Conservation (phyloP, 2,888 invertebrate species). For the Eurois occulta region DNA sequence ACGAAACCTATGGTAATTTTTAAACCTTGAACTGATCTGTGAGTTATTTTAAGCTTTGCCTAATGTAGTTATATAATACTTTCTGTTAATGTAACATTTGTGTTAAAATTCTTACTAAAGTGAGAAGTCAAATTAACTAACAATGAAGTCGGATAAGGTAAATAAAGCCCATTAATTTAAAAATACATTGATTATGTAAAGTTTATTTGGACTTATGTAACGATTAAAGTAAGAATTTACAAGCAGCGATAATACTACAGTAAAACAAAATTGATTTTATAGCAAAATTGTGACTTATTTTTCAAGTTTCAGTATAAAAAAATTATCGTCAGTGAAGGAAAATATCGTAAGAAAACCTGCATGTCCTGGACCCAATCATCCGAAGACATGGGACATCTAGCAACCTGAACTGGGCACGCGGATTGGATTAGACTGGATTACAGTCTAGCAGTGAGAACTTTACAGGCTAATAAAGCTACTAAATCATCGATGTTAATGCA, state of each 20-base stretch:
- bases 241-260: neutral
- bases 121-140: constrained; percentile 31
- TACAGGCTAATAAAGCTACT: neutral
- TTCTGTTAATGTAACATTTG: constrained; percentile 17
- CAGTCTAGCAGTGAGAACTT: neutral
- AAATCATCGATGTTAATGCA: neutral
- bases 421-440: neutral
- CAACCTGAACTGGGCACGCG: neutral
- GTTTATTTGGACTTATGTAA: neutral
- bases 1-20: constrained; percentile 43
- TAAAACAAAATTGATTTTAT: neutral
- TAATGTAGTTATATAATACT: constrained; percentile 35
- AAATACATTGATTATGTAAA: constrained; percentile 25
- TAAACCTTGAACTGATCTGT: constrained; percentile 37
- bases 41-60: constrained; percentile 15
- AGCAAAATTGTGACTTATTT: neutral
- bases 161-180: constrained; percentile 12
- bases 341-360: neutral
- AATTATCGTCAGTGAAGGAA: neutral
- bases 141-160: neutral
- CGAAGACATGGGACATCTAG: neutral
- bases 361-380: neutral
- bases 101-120: constrained; percentile 12
- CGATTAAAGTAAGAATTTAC: neutral
- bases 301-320: neutral